phyloP scores from a whole-genome alignment of 2,888 invertebrate species.

The Leuctra nigra region DNA sequence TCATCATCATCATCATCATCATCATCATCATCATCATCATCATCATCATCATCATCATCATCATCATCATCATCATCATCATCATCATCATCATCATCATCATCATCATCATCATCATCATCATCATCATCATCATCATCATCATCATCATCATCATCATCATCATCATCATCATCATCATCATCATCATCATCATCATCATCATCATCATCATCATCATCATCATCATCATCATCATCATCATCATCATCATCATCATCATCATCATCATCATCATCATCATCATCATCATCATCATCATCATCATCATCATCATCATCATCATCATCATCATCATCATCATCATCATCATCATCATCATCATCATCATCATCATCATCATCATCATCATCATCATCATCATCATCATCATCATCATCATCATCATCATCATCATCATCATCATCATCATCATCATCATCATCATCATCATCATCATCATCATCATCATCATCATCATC shows the following conservation, averaged over 20 bases:
- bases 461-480: neutral
- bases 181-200: neutral
- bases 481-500: neutral
- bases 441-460: neutral
- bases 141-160: neutral
- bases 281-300: neutral
- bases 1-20: neutral
- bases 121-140: neutral
- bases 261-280: neutral
- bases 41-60: neutral
- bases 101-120: neutral
- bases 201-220: neutral
- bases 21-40: neutral
- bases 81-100: neutral
- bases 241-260: neutral
- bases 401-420: neutral
- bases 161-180: neutral
- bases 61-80: neutral
- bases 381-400: neutral
- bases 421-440: neutral
- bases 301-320: neutral
- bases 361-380: neutral
- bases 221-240: neutral
- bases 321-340: neutral
- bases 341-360: neutral